Percentiles rank a stretch among this genome's conserved stretches.
phyloP scores from a whole-genome alignment of 2,113 vertebrate species.

The Sylvilagus bachmani region DNA sequence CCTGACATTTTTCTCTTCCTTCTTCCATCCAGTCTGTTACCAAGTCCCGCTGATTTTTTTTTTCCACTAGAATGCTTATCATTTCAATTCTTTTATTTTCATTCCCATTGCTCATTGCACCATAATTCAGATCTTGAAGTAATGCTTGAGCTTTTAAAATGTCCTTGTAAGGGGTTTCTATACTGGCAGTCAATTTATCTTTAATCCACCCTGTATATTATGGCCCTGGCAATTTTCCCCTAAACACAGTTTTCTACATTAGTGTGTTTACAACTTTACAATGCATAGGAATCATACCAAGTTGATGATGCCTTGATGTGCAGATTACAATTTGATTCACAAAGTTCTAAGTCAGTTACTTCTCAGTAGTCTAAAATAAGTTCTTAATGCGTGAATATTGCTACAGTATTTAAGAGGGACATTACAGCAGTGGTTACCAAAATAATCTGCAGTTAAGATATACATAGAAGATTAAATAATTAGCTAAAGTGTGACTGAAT shows the following conservation, averaged over 20 bases:
- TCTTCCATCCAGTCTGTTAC: background rate
- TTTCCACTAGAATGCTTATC: background rate
- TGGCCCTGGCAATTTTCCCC: background rate
- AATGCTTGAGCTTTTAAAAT: background rate
- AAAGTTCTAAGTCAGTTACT: background rate
- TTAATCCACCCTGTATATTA: background rate
- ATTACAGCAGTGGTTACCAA: background rate
- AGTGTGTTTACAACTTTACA: background rate
- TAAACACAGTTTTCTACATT: background rate
- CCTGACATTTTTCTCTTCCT: background rate
- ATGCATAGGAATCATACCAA: background rate
- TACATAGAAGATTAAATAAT: background rate
- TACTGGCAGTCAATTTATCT: background rate
- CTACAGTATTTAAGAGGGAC: background rate
- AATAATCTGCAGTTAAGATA: background rate
- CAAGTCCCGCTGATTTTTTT: background rate
- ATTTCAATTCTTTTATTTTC: background rate
- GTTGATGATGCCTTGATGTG: rapidly evolving
- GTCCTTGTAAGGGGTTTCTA: background rate
- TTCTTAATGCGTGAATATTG: background rate
- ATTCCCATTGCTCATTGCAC: background rate
- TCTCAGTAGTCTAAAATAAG: background rate
- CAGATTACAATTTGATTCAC: background rate
- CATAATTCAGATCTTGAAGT: background rate
- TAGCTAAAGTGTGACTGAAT: background rate